Conservation (phyloP, 2,797 vertebrate genomes). For the Setipinna tenuifilis region DNA sequence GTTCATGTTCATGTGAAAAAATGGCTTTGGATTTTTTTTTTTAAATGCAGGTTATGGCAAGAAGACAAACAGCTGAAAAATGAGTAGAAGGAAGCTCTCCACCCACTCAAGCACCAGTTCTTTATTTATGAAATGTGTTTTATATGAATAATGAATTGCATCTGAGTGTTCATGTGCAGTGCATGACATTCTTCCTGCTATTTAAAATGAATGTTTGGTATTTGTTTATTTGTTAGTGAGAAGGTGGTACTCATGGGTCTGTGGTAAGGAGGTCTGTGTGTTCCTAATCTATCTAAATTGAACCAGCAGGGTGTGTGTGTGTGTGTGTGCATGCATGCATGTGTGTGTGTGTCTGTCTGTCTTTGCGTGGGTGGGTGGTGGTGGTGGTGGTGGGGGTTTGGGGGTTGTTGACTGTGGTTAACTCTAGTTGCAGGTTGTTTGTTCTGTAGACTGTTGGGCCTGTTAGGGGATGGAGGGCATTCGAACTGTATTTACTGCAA, state of each 20-base stretch:
- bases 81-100: neutral
- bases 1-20: neutral
- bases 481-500: constrained; percentile 58
- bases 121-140: neutral
- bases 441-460: neutral
- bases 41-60: neutral
- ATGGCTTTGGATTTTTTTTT: neutral
- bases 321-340: neutral
- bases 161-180: neutral
- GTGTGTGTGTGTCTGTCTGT: too few species aligned
- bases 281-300: neutral
- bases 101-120: neutral
- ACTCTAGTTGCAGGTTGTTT: neutral
- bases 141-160: neutral
- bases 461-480: constrained; percentile 27
- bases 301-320: neutral
- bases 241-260: neutral
- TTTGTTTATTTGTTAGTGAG: neutral
- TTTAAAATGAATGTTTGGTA: neutral
- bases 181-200: neutral
- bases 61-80: neutral
- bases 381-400: too few species aligned
- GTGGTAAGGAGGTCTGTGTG: neutral
- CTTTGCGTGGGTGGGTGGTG: too few species aligned
- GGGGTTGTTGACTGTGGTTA: constrained; percentile 1